A percentile compares a stretch with the other conserved stretches of the same genome.
Evolutionary conservation across 2,797 vertebrate genomes (phyloP).

Genomic region (Leptatherina wallacei): DNA sequence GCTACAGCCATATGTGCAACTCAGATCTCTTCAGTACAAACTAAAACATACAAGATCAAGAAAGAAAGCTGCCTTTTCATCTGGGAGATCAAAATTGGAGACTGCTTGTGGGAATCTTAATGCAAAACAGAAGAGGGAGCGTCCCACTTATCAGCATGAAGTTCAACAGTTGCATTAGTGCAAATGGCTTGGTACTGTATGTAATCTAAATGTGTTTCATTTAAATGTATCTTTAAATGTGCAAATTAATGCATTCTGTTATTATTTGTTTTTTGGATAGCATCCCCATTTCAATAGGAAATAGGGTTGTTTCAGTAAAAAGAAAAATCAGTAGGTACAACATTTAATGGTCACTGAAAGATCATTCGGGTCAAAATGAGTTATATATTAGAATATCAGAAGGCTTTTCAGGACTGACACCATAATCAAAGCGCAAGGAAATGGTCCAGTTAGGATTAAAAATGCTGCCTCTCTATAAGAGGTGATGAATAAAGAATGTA

Average conservation of each 20-base stretch:
- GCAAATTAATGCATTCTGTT: not conserved
- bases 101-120: not conserved
- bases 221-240: too few relatives aligned
- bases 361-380: not conserved
- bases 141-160: not conserved
- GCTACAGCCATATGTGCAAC: not conserved
- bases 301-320: not conserved
- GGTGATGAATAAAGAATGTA: not conserved
- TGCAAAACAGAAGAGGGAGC: not conserved
- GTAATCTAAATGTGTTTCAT: too few relatives aligned
- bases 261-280: not conserved
- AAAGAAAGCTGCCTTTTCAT: not conserved
- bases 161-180: too few relatives aligned
- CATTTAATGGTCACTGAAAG: not conserved
- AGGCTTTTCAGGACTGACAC: not conserved
- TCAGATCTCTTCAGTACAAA: too few relatives aligned
- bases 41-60: too few relatives aligned
- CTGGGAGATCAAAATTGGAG: not conserved
- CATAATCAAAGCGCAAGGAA: not conserved
- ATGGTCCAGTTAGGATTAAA: not conserved
- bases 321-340: not conserved
- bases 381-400: not conserved
- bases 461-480: not conserved
- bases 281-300: too few relatives aligned
- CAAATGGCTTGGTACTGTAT: too few relatives aligned